A percentile compares a stretch with the other conserved stretches of the same genome.
Conservation (phyloP, 2,113 vertebrate species). For the Dasyprocta punctata region DNA sequence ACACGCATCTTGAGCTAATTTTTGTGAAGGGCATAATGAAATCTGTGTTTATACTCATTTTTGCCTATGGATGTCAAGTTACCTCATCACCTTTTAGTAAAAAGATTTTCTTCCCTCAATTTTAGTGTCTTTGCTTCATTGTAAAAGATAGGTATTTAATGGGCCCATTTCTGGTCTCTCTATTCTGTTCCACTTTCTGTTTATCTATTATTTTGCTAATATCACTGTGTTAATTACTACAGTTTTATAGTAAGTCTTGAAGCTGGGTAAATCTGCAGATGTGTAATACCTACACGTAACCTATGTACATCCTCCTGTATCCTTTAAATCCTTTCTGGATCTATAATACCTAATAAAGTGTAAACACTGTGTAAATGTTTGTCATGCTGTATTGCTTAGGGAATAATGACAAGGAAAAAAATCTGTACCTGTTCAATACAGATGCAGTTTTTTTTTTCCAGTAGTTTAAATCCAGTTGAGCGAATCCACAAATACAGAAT, state of each 20-base stretch:
- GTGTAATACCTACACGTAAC: neutral
- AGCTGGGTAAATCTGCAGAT: neutral
- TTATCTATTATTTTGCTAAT: neutral
- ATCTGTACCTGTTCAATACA: neutral
- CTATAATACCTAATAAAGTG: neutral
- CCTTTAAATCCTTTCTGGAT: neutral
- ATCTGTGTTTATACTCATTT: neutral
- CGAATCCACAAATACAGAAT: neutral
- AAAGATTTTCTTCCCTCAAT: neutral
- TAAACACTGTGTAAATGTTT: neutral
- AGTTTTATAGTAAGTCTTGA: neutral
- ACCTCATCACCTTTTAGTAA: neutral
- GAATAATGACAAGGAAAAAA: neutral
- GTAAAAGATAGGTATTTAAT: neutral
- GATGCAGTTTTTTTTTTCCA: neutral
- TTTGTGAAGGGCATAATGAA: neutral
- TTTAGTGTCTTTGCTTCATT: neutral
- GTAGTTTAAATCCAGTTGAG: neutral
- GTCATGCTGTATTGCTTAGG: neutral
- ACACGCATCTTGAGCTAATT: neutral
- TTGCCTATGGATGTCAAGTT: neutral
- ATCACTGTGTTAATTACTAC: neutral
- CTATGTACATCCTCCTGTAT: neutral
- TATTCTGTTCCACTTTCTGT: neutral
- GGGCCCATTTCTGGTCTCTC: neutral